Percentiles rank a stretch among this genome's conserved stretches.
These are phyloP conservation scores for Harpalus rufipes DNA, from an alignment of 2,888 invertebrate genomes.

Conservation along the genomic window DNA sequence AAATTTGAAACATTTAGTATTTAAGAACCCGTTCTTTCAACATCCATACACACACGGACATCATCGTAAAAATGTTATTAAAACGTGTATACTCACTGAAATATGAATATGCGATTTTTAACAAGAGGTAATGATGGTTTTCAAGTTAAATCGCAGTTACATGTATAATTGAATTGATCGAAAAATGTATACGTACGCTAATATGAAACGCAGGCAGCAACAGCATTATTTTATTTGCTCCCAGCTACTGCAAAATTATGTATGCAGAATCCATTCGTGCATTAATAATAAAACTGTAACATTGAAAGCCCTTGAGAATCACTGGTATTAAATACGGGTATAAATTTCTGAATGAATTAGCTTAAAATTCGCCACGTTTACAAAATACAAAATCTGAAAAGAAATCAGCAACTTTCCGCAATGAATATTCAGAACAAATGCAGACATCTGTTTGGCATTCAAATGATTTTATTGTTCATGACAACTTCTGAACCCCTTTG, in stretches of 20 bases:
- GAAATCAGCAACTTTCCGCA: conserved; percentile 37
- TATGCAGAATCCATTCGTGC: conserved; percentile 4
- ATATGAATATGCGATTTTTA: not conserved
- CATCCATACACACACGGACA: no score
- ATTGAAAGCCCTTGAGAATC: not conserved
- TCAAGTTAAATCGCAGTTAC: no score
- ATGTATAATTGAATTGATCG: not conserved
- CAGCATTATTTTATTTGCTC: not conserved
- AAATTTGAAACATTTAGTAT: no score
- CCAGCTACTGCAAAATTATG: not conserved
- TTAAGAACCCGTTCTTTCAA: no score
- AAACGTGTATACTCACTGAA: no score
- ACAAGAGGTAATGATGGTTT: no score
- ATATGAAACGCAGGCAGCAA: not conserved
- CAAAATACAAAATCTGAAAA: conserved; percentile 28
- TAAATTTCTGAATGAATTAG: conserved; percentile 21
- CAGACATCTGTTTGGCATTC: conserved; percentile 43
- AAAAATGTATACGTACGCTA: not conserved
- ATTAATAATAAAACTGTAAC: conserved; percentile 4
- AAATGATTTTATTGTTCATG: conserved; percentile 39
- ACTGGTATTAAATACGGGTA: not conserved
- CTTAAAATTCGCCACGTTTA: conserved; percentile 15
- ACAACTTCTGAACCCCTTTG: conserved; percentile 46
- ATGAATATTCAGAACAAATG: conserved; percentile 41
- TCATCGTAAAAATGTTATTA: no score